These are phyloP conservation scores for Trichomycterus rosablanca DNA, from an alignment of 2,113 vertebrate species.

Conservation along the genomic window DNA sequence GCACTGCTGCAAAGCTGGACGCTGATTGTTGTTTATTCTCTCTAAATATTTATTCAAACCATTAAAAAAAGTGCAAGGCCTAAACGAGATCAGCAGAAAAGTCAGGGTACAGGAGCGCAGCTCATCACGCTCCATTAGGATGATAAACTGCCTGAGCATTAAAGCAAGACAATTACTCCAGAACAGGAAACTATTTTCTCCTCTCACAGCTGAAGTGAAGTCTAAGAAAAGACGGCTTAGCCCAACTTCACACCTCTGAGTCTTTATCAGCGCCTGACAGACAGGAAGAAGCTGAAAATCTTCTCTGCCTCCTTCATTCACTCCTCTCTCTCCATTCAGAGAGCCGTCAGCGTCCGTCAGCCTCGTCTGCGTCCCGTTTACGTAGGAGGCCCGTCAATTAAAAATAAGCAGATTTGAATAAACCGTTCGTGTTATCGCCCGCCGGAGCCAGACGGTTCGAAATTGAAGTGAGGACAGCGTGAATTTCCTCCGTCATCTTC, in stretches of 20 bases:
- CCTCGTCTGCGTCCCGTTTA: slow-evolving; percentile 70
- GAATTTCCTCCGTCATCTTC: slow-evolving; percentile 33
- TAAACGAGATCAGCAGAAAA: not conserved
- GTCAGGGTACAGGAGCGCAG: not conserved
- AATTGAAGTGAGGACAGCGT: slow-evolving; percentile 56
- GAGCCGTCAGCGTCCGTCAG: slow-evolving; percentile 58
- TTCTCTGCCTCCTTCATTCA: slow-evolving; percentile 40
- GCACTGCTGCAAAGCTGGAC: too few species aligned
- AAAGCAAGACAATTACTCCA: slow-evolving; percentile 15
- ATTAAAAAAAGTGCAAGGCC: too few species aligned
- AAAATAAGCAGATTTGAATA: slow-evolving; percentile 69
- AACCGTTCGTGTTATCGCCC: slow-evolving; percentile 68
- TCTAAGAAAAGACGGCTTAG: slow-evolving; percentile 59
- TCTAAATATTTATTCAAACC: too few species aligned
- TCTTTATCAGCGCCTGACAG: slow-evolving; percentile 70
- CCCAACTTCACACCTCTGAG: slow-evolving; percentile 65
- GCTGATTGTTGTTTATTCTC: too few species aligned
- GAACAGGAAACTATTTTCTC: slow-evolving; percentile 37
- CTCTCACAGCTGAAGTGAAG: slow-evolving; percentile 49
- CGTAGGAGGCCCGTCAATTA: slow-evolving; percentile 65
- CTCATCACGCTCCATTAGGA: slow-evolving; percentile 1
- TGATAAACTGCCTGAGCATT: slow-evolving; percentile 3
- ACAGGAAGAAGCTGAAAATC: slow-evolving; percentile 61
- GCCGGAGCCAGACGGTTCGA: slow-evolving; percentile 63
- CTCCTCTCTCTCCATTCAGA: slow-evolving; percentile 55